Evolutionary conservation across 2,888 invertebrate genomes (phyloP), one percentile per base, ranked within the genome.

Genomic region (Alviniconcha strummeri): DNA sequence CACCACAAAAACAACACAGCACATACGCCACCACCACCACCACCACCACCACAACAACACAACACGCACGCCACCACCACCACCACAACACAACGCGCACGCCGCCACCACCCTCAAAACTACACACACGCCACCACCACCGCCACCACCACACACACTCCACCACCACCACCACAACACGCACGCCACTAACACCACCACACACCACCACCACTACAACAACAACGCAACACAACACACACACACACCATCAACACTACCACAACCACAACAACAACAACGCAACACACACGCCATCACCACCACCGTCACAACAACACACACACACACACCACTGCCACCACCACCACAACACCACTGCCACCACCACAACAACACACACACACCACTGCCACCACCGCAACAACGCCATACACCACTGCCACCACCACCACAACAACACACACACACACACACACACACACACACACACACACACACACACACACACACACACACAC

Each of bases 401-500:
- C 60, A 60, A 60, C 7, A 7, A 60, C 60, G 13, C 60, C 60
- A 60, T 60, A 60, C 60, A 60, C 60, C n/a, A 60, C 60, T 9
- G 8, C 7, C 60, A 60, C 60, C 7, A 13, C 9, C 64, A 64
- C 64, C 64, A 64, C 64, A 64, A 4, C 64, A 9, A 64, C 64
- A 64, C 15, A 64, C 64, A 64, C 64, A 64, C 64, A 64, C 64
- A 64, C 64, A 64, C 64, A 64, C 15, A 64, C 64, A 64, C 64
- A 64, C 64, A 64, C 69, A 69, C 69, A 5, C 69, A 69, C n/a
- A 69, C 69, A 69, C 69, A 69, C 69, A 69, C 69, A 69, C 69
- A 69, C 69, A 69, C 69, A 69, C 69, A 69, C 69, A n/a, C 69
- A n/a, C 69, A 69, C 69, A n/a, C 69, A n/a, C 69, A 60, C 60